Base-by-base conservation (phyloP, 1,140 invertebrate genomes). In the Lordiphosa stackelbergi region DNA sequence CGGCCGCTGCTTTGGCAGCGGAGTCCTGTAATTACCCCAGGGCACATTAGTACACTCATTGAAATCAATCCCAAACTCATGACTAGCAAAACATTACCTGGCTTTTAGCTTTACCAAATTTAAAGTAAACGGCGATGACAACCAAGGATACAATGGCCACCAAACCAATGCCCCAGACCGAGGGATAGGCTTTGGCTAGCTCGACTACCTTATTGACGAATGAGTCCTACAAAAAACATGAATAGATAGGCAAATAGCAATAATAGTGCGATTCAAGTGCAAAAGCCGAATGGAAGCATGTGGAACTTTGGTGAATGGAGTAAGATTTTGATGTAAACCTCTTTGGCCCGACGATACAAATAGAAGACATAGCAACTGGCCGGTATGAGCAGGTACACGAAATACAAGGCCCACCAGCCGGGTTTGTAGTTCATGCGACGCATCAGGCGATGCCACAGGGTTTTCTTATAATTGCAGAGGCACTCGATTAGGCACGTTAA, bases 101-200 rank as follows among this genome's bases (percentile, higher is more conserved):
- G 37, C 42, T 63, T 38, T 69, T 72, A 48, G 88, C 89, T 53
- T 61, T 59, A 55, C 64, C 65, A 71, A 81, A 74, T 75, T 28
- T 74, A 85, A 38, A 66, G 51, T 83, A 81, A 35, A 94, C 88
- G 31, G 96, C 92, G 48, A 98, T 87, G 63, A 94, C 94, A 87
- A 95, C 89, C 51, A 93, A 91, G 55, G 98, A 86, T 45, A 69
- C 40, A 36, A 75, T 34, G 40, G 28, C 56, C 35, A 81, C 53
- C 69, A 98, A 91, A 88, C 96, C 96, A 48, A 95, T 91, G 49
- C 92, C 94, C 93, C 95, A 98, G 59, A 97, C 90, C 94, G 96
- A 97, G 28, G 97, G 97, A 85, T 96, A 91, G 54, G 95, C 93
- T 71, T 95, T 94, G 56, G 95, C 95, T 70, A 94, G 94, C 85